Percentiles rank a stretch among this genome's conserved stretches.
Evolutionary conservation across 1,140 invertebrate genomes (phyloP).

Genomic region (Hycleus cichorii): DNA sequence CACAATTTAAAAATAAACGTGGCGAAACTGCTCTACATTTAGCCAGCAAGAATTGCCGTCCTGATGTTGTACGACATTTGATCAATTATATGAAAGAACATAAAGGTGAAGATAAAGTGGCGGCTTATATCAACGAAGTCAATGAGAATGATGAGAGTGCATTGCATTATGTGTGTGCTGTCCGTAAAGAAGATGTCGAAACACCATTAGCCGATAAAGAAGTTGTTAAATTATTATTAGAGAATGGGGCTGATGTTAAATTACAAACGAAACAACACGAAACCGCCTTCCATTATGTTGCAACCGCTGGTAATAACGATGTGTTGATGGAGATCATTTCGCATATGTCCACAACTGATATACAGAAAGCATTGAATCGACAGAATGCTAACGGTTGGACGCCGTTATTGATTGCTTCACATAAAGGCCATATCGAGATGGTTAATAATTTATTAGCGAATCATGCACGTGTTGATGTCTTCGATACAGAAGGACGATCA

Average conservation of each 20-base stretch:
- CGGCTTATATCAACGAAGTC: slow-evolving; percentile 68
- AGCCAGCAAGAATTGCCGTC: slow-evolving; percentile 75
- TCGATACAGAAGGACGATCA: slow-evolving; percentile 92
- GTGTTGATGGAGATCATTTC: slow-evolving; percentile 89
- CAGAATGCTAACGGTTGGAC: slow-evolving; percentile 92
- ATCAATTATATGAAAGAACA: slow-evolving; percentile 76
- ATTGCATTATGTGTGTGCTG: slow-evolving; percentile 81
- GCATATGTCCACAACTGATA: slow-evolving; percentile 75
- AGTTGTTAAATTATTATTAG: slow-evolving; percentile 78
- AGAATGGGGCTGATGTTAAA: slow-evolving; percentile 83
- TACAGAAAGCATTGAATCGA: slow-evolving; percentile 88
- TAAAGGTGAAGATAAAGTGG: slow-evolving; percentile 61
- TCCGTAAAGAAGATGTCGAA: slow-evolving; percentile 67
- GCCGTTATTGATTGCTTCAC: slow-evolving; percentile 85
- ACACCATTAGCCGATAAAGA: slow-evolving; percentile 78
- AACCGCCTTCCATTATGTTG: slow-evolving; percentile 92
- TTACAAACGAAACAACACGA: slow-evolving; percentile 81
- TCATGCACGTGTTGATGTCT: slow-evolving; percentile 96
- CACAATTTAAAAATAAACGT: slow-evolving; percentile 83
- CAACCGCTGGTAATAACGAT: slow-evolving; percentile 91
- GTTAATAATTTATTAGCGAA: slow-evolving; percentile 80
- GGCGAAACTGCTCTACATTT: slow-evolving; percentile 94
- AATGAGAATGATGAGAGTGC: slow-evolving; percentile 90
- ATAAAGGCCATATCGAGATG: slow-evolving; percentile 70
- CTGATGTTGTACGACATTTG: slow-evolving; percentile 77